phyloP scores from a whole-genome alignment of 2,888 invertebrate genomes.

The Congeria kusceri region DNA sequence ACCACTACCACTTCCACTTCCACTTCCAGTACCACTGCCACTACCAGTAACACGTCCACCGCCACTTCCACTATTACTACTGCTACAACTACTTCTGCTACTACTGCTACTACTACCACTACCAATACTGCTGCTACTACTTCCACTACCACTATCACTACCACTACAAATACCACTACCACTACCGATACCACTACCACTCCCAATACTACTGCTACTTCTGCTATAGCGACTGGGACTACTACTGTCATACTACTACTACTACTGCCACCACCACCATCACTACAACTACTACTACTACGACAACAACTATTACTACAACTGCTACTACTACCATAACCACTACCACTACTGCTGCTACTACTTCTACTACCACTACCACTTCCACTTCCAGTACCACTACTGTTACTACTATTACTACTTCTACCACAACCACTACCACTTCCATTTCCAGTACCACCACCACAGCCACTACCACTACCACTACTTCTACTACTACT shows the following conservation, averaged over 20 bases:
- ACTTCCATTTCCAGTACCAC: background rate
- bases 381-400: background rate
- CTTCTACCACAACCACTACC: background rate
- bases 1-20: too few relatives aligned
- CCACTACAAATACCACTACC: too few relatives aligned
- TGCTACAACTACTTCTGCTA: too few relatives aligned
- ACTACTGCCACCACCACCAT: background rate
- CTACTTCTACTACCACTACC: slow-evolving; percentile 4
- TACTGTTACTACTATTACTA: slow-evolving; percentile 4
- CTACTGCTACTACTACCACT: too few relatives aligned
- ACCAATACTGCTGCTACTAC: too few relatives aligned
- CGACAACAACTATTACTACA: background rate
- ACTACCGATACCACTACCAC: too few relatives aligned
- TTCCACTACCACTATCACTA: background rate
- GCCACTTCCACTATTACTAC: too few relatives aligned
- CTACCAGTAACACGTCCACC: too few relatives aligned
- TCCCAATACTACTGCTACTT: too few relatives aligned
- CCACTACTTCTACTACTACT: slow-evolving; percentile 6
- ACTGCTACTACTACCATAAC: slow-evolving; percentile 1
- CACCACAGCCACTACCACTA: background rate
- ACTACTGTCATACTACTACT: too few relatives aligned
- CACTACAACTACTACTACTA: background rate
- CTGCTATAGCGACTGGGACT: too few relatives aligned
- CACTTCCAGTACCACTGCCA: too few relatives aligned
- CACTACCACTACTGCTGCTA: slow-evolving; percentile 2